Base-by-base conservation (phyloP, 1,140 invertebrate genomes). In the Arctopsyche grandis region DNA sequence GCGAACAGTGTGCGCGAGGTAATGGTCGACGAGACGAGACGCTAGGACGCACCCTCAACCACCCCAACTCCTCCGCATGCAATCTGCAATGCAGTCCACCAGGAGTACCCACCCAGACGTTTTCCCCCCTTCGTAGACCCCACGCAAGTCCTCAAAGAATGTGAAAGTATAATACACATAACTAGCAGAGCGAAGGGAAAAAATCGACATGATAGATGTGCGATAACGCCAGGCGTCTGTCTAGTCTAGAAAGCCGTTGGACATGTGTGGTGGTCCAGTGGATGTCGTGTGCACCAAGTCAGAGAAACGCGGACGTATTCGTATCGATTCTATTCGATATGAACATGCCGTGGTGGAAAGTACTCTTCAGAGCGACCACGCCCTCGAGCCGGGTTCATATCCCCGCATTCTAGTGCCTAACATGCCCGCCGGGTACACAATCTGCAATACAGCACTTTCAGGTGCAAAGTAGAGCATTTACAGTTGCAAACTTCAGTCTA, bases 1-100 rank as follows among this genome's bases (percentile, higher is more conserved):
- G 44, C 43, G 22, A 29, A 43, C 22, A 10, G 22, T 26, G 76
- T 77, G 76, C 76, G 76, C 48, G 58, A 77, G 76, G 76, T 77
- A 77, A 77, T 77, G 76, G 74, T 76, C 46, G 46, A 48, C 46
- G 48, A 14, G 73, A 46, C 56, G n/a, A 9, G 56, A 16, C 29
- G 29, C 56, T 16, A 5, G 56, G n/a, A 60, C 63, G 10, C 9
- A 9, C 63, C 24, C 24, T 66, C 48, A 52, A 3, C 16, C 48
- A 52, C 16, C 16, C 48, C 48, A 52, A 52, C 16, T 52, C 16
- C 16, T 52, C 48, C 48, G 52, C 14, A 56, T 21, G 52, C 52
- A 21, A 56, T n/a, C 19, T 16, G 14, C 52, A 21, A 56, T 56
- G 14, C 52, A 21, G 52, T 16, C 52, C 10, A 10, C 29, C 29